phyloP scores from a whole-genome alignment of 2,113 vertebrate genomes.

The Deroptyus accipitrinus region DNA sequence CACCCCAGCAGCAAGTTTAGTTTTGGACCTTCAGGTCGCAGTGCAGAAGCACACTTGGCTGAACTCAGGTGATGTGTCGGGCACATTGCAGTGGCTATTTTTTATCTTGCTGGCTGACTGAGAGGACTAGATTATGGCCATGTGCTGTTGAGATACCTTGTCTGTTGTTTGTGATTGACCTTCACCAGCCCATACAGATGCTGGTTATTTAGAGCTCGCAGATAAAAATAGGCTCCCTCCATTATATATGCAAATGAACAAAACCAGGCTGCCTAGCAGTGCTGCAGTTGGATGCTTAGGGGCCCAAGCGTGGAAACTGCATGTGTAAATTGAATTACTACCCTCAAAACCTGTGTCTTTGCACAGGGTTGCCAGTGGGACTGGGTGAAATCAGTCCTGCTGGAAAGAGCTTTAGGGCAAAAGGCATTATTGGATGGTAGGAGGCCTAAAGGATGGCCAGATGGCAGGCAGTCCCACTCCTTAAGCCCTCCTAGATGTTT shows the following conservation, averaged over 20 bases:
- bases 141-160: background rate
- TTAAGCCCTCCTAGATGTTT: background rate
- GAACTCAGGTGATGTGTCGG: background rate
- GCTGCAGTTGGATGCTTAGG: background rate
- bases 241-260: background rate
- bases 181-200: background rate
- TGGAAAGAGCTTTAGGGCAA: background rate
- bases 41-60: background rate
- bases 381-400: background rate
- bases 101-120: background rate
- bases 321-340: background rate
- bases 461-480: background rate
- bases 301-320: background rate
- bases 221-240: background rate
- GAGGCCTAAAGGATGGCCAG: background rate
- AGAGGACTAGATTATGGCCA: background rate
- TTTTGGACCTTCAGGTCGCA: background rate
- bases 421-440: background rate
- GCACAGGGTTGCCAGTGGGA: background rate
- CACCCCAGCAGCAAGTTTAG: background rate
- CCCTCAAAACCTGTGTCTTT: background rate
- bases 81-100: background rate
- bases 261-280: background rate
- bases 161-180: background rate
- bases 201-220: background rate